These are phyloP conservation scores for Bucco capensis DNA, from an alignment of 2,113 vertebrate genomes.

Conservation along the genomic window DNA sequence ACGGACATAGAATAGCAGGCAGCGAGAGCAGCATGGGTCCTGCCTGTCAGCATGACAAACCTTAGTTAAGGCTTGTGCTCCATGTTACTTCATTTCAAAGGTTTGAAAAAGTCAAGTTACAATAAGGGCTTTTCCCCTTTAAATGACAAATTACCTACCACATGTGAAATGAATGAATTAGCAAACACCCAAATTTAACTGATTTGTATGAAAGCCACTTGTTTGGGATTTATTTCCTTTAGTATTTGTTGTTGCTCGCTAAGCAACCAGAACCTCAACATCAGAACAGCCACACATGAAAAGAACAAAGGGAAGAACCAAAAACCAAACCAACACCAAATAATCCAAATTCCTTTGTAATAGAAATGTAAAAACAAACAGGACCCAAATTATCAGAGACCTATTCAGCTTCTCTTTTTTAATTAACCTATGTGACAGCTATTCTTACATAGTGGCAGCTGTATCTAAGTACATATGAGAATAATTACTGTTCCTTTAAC, in stretches of 20 bases:
- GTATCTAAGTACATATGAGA: not conserved
- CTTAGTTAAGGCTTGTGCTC: not conserved
- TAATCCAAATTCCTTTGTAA: not conserved
- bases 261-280: constrained; percentile 31
- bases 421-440: not conserved
- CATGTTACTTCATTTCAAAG: not conserved
- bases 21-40: not conserved
- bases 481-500: constrained; percentile 14
- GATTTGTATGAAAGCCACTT: not conserved
- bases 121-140: not conserved
- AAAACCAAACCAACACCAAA: not conserved
- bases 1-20: not conserved
- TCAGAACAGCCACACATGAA: not conserved
- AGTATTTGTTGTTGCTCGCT: constrained; percentile 28
- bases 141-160: not conserved
- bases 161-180: not conserved
- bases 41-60: not conserved
- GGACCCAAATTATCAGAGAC: not conserved
- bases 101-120: not conserved
- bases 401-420: not conserved
- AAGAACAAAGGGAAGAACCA: not conserved
- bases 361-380: not conserved
- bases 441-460: not conserved
- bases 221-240: not conserved
- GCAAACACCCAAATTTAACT: not conserved